Conservation (phyloP, 1,140 invertebrate species). For the Druon quercuslanigerum region DNA sequence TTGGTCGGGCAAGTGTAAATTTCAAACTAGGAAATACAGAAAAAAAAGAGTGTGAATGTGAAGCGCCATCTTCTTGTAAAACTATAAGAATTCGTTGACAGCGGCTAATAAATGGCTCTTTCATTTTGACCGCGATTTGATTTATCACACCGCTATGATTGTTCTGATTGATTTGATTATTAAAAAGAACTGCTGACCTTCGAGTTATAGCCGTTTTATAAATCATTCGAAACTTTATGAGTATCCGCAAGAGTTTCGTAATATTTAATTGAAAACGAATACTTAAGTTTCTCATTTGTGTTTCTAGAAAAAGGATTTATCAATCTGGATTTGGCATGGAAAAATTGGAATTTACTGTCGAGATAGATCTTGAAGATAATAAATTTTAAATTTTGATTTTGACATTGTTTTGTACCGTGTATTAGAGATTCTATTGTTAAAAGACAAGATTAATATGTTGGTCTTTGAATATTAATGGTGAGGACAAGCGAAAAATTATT, state of each 20-base stretch:
- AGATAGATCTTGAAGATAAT: no score
- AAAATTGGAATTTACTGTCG: no score
- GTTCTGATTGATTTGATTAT: constrained; percentile 18
- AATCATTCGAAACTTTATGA: neutral
- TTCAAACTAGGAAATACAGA: neutral
- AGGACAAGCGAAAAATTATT: no score
- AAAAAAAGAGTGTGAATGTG: constrained; percentile 1
- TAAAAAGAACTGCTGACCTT: constrained; percentile 15
- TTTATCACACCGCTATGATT: constrained; percentile 14
- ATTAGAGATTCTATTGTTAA: no score
- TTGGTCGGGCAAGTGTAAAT: constrained; percentile 7
- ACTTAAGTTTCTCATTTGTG: no score
- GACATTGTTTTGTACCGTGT: no score
- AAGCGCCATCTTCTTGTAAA: neutral
- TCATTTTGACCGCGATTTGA: neutral
- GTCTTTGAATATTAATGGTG: no score
- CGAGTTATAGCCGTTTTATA: neutral
- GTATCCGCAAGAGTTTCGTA: neutral
- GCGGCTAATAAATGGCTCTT: constrained; percentile 13
- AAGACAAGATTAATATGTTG: no score
- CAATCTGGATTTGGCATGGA: no score
- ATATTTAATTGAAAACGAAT: neutral
- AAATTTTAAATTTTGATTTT: no score
- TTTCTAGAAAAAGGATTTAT: no score
- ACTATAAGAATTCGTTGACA: constrained; percentile 18